Evolutionary conservation across 2,888 invertebrate species (phyloP).

Genomic region (Cerastoderma edule): DNA sequence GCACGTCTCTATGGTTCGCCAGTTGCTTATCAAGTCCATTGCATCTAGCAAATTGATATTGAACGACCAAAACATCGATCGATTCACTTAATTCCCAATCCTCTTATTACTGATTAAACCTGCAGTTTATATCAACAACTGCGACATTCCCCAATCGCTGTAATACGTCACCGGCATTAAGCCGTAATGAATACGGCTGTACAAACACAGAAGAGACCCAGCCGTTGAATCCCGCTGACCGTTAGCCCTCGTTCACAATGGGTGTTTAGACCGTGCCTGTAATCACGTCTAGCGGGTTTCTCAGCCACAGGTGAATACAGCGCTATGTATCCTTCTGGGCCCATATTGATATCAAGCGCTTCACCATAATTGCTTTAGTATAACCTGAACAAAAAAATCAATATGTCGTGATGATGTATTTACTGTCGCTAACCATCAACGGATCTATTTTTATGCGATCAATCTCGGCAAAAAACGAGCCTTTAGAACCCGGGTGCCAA

Average conservation of each 20-base stretch:
- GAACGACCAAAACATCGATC: no score
- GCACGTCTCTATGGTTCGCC: no score
- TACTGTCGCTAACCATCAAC: no score
- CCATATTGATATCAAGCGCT: constrained; percentile 3
- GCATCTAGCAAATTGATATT: no score
- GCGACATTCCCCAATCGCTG: no score
- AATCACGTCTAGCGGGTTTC: neutral
- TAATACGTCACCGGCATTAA: constrained; percentile 1
- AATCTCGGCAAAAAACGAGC: neutral
- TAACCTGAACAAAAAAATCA: constrained; percentile 14
- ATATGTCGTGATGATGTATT: constrained; percentile 15
- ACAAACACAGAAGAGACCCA: neutral
- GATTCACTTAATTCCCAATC: no score
- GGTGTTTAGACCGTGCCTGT: no score
- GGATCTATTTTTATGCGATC: neutral
- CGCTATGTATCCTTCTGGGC: neutral
- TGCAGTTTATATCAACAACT: no score
- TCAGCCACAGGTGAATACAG: neutral
- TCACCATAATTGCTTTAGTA: neutral
- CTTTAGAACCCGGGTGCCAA: neutral
- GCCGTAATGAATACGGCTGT: neutral
- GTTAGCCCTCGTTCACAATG: neutral
- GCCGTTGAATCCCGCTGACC: neutral
- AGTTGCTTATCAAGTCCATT: no score
- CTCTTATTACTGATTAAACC: no score